phyloP scores from a whole-genome alignment of 1,140 invertebrate genomes.

The Antheraea mylitta region DNA sequence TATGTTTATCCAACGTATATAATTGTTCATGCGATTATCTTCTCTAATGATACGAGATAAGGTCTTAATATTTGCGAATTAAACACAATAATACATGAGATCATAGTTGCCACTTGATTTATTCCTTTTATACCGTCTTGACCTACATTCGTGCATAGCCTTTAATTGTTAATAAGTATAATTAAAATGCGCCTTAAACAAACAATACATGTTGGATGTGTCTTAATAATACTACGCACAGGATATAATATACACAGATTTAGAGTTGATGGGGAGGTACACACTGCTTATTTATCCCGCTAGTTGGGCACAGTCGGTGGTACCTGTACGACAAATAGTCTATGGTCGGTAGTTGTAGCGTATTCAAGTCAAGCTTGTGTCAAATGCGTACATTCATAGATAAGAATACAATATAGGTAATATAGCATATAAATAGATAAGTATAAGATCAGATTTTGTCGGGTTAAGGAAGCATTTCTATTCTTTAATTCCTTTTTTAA shows the following conservation, averaged over 20 bases:
- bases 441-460: too few relatives aligned
- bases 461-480: too few relatives aligned
- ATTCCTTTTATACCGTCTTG: slow-evolving; percentile 74
- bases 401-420: too few relatives aligned
- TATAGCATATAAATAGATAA: too few relatives aligned
- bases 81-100: slow-evolving; percentile 43
- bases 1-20: slow-evolving; percentile 25
- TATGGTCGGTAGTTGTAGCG: too few relatives aligned
- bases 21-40: slow-evolving; percentile 27
- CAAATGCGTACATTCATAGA: too few relatives aligned
- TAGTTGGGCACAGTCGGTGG: too few relatives aligned
- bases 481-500: too few relatives aligned
- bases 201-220: slow-evolving; percentile 2
- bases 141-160: slow-evolving; percentile 68
- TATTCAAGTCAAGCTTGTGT: too few relatives aligned
- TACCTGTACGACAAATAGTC: too few relatives aligned
- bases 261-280: too few relatives aligned
- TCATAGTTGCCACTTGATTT: slow-evolving; percentile 71
- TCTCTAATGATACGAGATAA: slow-evolving; percentile 33
- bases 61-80: slow-evolving; percentile 13
- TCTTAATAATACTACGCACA: background rate
- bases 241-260: background rate
- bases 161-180: slow-evolving; percentile 77
- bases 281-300: too few relatives aligned
- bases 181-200: slow-evolving; percentile 73